Evolutionary conservation across 2,797 vertebrate genomes (phyloP).

Genomic region (Mus minutoides): DNA sequence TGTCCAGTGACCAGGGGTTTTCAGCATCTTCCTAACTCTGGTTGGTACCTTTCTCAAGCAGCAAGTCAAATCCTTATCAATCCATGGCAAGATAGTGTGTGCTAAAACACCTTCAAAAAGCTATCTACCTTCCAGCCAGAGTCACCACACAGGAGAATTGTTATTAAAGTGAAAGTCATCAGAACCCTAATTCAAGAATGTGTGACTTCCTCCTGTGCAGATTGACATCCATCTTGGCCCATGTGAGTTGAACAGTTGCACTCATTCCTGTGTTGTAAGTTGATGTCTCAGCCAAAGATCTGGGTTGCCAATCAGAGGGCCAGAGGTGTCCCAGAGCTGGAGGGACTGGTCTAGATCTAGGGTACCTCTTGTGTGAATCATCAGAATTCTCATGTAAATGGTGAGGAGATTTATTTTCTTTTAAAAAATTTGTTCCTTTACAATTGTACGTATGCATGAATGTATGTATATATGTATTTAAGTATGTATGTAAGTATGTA

Average conservation of each 20-base stretch:
- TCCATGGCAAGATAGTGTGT: neutral
- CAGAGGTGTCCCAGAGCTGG: neutral
- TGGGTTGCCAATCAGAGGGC: neutral
- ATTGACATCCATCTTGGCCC: neutral
- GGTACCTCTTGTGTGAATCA: neutral
- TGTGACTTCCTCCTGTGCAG: neutral
- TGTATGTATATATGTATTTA: no score
- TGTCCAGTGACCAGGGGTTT: conserved; percentile 33
- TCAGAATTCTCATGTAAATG: neutral
- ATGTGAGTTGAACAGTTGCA: neutral
- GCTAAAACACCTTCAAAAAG: conserved; percentile 60
- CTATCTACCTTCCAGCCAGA: conserved; percentile 16
- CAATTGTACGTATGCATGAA: neutral
- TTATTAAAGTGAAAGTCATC: neutral
- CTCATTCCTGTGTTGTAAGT: neutral
- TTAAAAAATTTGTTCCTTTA: neutral
- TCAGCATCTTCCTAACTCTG: neutral
- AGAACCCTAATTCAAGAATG: neutral
- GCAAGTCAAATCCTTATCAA: conserved; percentile 45
- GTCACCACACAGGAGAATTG: neutral
- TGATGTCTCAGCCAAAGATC: neutral
- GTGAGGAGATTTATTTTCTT: neutral
- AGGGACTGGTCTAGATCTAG: neutral
- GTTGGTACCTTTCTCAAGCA: conserved; percentile 41
- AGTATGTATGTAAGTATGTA: no score